Evolutionary conservation across 2,113 vertebrate genomes (phyloP).

Genomic region (Laticauda laticaudata): DNA sequence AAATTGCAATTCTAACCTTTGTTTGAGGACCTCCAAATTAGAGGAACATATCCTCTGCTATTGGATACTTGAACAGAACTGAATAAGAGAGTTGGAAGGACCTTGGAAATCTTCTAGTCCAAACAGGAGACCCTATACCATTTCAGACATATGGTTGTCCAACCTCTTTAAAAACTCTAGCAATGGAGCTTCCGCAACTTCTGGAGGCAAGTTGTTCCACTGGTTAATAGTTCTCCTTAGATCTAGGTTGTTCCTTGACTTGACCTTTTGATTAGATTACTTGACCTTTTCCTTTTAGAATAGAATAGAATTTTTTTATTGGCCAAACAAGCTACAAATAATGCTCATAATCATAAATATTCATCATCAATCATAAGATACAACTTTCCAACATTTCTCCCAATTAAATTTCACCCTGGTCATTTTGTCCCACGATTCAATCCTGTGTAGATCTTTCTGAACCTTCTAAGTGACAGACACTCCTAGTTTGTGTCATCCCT

Average conservation of each 20-base stretch:
- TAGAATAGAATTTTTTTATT: too few relatives aligned
- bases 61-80: too few relatives aligned
- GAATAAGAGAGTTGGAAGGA: too few relatives aligned
- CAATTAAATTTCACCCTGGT: not conserved
- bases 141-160: not conserved
- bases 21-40: too few relatives aligned
- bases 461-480: not conserved
- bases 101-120: too few relatives aligned
- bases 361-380: too few relatives aligned
- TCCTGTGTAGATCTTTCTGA: not conserved
- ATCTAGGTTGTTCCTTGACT: too few relatives aligned
- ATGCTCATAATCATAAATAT: too few relatives aligned
- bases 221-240: not conserved
- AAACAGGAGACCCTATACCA: not conserved
- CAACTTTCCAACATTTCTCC: not conserved
- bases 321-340: too few relatives aligned
- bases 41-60: too few relatives aligned
- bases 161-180: not conserved
- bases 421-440: not conserved
- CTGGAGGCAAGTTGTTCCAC: not conserved
- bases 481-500: not conserved
- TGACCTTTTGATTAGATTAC: not conserved
- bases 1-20: too few relatives aligned
- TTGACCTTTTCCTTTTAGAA: not conserved
- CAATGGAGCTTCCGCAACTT: not conserved